A percentile compares a stretch with the other conserved stretches of the same genome.
Evolutionary conservation across 2,888 invertebrate species (phyloP).

Genomic region (Nysson spinosus): DNA sequence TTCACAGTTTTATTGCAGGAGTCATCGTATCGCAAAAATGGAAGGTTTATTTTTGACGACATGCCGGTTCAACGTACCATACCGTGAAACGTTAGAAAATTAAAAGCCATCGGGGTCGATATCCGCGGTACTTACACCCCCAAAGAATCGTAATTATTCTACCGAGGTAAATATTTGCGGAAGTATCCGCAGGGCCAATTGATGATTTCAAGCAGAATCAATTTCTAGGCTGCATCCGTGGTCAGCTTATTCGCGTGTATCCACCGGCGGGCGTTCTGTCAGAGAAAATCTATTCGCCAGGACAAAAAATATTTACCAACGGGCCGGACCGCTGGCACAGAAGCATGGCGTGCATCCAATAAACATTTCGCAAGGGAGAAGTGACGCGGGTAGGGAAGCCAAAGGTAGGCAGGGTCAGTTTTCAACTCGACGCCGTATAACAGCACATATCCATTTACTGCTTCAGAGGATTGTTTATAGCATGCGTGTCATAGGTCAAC

Average conservation of each 20-base stretch:
- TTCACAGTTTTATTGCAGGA: no score
- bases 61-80: no score
- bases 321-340: constrained; percentile 52
- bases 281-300: constrained; percentile 57
- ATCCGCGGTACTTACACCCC: constrained; percentile 41
- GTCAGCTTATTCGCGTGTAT: constrained; percentile 24
- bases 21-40: no score
- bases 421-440: constrained; percentile 67
- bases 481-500: constrained; percentile 72
- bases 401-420: constrained; percentile 51
- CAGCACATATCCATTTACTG: constrained; percentile 69
- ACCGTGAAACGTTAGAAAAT: no score
- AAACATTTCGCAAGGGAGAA: constrained; percentile 57
- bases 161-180: no score
- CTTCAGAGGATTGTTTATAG: constrained; percentile 71
- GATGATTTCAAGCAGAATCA: constrained; percentile 28
- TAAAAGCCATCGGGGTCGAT: no score
- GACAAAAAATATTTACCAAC: constrained; percentile 61
- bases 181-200: neutral
- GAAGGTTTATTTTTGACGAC: no score
- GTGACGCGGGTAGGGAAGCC: constrained; percentile 4
- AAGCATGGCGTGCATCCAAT: constrained; percentile 63
- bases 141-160: constrained; percentile 20
- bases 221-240: constrained; percentile 37
- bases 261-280: constrained; percentile 38